Base-by-base conservation (phyloP, 2,113 vertebrate species). In the Turdus rufiventris region DNA sequence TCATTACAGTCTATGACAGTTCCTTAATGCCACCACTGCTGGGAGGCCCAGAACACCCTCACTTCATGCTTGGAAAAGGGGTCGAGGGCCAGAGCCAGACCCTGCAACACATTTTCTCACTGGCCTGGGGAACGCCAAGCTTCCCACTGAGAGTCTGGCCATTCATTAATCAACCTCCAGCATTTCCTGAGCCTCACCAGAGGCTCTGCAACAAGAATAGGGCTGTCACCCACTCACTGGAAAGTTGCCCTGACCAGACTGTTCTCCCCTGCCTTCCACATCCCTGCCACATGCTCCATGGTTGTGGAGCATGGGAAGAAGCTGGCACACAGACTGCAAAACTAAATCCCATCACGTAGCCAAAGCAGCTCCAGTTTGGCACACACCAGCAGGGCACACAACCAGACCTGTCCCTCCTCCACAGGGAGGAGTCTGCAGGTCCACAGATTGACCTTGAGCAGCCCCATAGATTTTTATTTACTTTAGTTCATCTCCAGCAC, bases 371-470 rank as follows among this genome's bases (percentile, higher is more conserved):
- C 34, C 63, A 29, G 43, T 51, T 7, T 28, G 40, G 53, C 10
- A 21, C 75, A 19, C 0, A 1, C 50, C 5, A 58, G 48, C 28
- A 45, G 33, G 33, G n/a, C 67, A 57, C 2, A 1, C 19, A 65
- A 24, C 18, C 45, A n/a, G 54, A 68, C 25, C 42, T 66, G 20
- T 68, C 54, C n/a, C 12, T 61, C 12, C 48, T 53, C 29, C 8
- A 1, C 1, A 67, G 15, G 26, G 26, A 66, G 18, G 11, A 48
- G 13, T 3, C 0, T 4, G 3, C 5, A 1, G 62, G 43, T 50
- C 57, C 51, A 42, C 47, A 54, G 20, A 77, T 9, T 29, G 15
- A 57, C 5, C 33, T 10, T 21, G 8, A 50, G 47, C 23, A 81
- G 29, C 34, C 14, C 38, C 29, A 6, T 0, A 5, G 45, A 13